Conservation (phyloP, 92 coral and sea anemone genomes). For the Virgularia gustaviana region DNA sequence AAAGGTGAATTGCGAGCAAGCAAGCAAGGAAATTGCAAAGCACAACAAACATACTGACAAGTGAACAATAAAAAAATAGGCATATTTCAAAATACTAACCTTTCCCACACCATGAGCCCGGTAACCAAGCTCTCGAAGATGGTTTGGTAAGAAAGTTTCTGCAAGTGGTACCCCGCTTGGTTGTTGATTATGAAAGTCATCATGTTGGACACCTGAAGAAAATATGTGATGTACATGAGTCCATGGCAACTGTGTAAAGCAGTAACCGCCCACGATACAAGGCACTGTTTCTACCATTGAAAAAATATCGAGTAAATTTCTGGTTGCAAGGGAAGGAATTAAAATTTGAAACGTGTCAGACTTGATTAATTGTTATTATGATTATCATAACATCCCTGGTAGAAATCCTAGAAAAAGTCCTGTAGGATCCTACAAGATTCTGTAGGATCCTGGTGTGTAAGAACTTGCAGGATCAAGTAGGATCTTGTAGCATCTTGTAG, state of each 20-base stretch:
- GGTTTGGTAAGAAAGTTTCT: constrained; percentile 82
- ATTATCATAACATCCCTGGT: too few species aligned
- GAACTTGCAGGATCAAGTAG: too few species aligned
- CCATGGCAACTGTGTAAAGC: too few species aligned
- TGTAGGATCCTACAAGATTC: too few species aligned
- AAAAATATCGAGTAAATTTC: background rate
- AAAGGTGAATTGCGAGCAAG: background rate
- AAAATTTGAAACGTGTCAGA: background rate
- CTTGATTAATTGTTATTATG: too few species aligned
- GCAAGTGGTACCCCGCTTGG: constrained; percentile 82
- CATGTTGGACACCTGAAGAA: constrained; percentile 80
- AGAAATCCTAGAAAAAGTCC: too few species aligned
- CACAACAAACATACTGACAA: background rate
- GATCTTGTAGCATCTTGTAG: too few species aligned
- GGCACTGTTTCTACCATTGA: background rate
- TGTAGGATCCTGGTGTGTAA: too few species aligned
- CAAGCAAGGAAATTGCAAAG: background rate
- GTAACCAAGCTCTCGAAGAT: constrained; percentile 73
- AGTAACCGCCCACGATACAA: too few species aligned
- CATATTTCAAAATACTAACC: too few species aligned
- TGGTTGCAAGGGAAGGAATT: background rate
- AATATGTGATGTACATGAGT: background rate
- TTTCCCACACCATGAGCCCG: constrained; percentile 90
- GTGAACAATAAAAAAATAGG: background rate
- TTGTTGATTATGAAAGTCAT: constrained; percentile 83